phyloP scores from a whole-genome alignment of 2,888 invertebrate species.

The Phasia obesa region DNA sequence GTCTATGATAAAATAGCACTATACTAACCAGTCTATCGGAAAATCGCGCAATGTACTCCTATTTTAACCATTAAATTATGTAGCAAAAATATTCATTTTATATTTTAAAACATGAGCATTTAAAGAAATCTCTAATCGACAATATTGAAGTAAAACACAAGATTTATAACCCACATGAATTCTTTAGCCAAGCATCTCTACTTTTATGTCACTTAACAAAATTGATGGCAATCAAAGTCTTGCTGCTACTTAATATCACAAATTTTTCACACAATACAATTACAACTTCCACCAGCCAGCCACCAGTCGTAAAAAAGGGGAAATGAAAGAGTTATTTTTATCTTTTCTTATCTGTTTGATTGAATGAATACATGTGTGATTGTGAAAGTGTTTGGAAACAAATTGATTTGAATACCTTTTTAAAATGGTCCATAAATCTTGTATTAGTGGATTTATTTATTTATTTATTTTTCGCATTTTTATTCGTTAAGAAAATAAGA shows the following conservation, averaged over 20 bases:
- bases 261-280: slow-evolving; percentile 35
- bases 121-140: background rate
- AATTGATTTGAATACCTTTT: slow-evolving; percentile 68
- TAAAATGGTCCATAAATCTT: slow-evolving; percentile 69
- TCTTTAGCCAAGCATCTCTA: slow-evolving; percentile 30
- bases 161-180: slow-evolving; percentile 61
- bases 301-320: slow-evolving; percentile 23
- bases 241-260: slow-evolving; percentile 46
- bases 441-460: slow-evolving; percentile 41
- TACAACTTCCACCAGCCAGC: background rate
- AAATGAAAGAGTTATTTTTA: slow-evolving; percentile 69
- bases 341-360: slow-evolving; percentile 21
- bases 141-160: slow-evolving; percentile 26
- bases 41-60: too few species aligned
- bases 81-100: background rate
- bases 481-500: slow-evolving; percentile 35
- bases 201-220: slow-evolving; percentile 62
- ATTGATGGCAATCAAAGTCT: slow-evolving; percentile 65
- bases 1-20: too few species aligned
- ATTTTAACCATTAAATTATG: background rate
- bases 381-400: slow-evolving; percentile 51
- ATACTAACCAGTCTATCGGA: too few species aligned
- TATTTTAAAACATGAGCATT: too few species aligned
- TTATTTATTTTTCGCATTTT: background rate
- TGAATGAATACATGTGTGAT: background rate